Conservation (phyloP, 2,113 vertebrate species). For the Numenius arquata region DNA sequence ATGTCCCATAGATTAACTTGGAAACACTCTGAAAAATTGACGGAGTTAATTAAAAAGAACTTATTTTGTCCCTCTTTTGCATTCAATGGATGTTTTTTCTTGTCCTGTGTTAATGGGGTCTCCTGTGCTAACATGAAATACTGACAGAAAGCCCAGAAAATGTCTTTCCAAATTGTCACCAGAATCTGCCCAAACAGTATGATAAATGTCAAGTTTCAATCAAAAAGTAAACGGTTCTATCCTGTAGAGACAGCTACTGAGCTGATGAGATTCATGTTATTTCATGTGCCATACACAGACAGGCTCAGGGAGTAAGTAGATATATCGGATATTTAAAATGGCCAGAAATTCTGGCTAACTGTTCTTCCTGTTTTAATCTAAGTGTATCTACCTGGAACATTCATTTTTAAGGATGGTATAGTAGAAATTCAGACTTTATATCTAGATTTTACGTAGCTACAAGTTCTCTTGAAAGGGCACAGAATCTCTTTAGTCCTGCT, state of each 20-base stretch:
- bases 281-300: background rate
- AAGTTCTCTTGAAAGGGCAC: background rate
- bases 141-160: slow-evolving; percentile 20
- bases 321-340: background rate
- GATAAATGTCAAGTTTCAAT: slow-evolving; percentile 38
- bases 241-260: background rate
- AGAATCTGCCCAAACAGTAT: background rate
- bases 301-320: background rate
- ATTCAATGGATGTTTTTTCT: background rate
- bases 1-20: background rate
- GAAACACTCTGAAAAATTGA: slow-evolving; percentile 14
- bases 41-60: slow-evolving; percentile 30
- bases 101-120: background rate
- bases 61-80: background rate
- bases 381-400: background rate
- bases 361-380: background rate
- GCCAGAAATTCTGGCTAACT: background rate
- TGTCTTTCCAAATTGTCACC: slow-evolving; percentile 6
- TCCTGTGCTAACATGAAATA: slow-evolving; percentile 5
- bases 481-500: background rate
- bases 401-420: background rate
- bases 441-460: background rate
- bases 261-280: background rate
- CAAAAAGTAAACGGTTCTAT: slow-evolving; percentile 7
- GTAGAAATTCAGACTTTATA: background rate